Percentiles rank a stretch among this genome's conserved stretches.
These are phyloP conservation scores for Tipula unca DNA, from an alignment of 2,888 invertebrate species.

Conservation along the genomic window DNA sequence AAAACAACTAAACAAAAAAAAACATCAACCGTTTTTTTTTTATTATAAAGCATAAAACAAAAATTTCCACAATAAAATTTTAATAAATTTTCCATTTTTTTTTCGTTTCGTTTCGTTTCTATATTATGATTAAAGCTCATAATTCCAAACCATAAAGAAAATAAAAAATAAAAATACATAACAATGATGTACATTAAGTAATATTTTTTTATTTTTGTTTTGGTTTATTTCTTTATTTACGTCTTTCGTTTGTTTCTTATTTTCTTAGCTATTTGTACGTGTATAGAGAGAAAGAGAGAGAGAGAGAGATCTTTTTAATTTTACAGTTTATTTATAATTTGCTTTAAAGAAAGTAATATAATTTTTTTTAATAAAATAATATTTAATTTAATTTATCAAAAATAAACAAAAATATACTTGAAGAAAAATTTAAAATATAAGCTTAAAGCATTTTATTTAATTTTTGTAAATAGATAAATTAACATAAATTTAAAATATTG, in stretches of 20 bases:
- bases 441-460: neutral
- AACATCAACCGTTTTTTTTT: neutral
- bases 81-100: neutral
- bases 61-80: conserved; percentile 2
- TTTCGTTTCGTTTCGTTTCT: neutral
- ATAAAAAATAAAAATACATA: neutral
- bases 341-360: neutral
- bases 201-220: neutral
- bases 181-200: neutral
- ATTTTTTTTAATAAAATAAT: neutral
- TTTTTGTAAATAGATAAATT: neutral
- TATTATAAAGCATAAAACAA: neutral
- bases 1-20: neutral
- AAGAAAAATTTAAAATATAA: neutral
- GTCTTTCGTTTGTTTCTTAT: neutral
- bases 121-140: conserved; percentile 4
- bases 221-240: neutral
- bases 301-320: neutral
- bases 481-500: neutral
- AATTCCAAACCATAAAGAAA: neutral
- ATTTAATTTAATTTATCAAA: neutral
- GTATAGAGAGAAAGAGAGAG: neutral
- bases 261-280: neutral
- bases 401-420: neutral
- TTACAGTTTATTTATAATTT: neutral